phyloP scores from a whole-genome alignment of 2,797 vertebrate genomes.

The Anguilla marmorata region DNA sequence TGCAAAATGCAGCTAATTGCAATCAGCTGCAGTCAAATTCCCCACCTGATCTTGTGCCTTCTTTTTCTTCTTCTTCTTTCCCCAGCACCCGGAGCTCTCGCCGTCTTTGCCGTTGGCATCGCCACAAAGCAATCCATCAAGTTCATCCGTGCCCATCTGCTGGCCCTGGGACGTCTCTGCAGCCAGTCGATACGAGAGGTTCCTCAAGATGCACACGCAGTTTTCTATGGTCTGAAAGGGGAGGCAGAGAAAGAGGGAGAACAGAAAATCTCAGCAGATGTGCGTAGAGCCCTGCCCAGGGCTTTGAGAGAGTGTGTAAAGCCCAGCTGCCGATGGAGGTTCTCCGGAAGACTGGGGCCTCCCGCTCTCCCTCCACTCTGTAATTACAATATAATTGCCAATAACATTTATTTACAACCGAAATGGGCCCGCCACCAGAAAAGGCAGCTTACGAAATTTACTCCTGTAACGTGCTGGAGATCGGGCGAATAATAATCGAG shows the following conservation, averaged over 20 bases:
- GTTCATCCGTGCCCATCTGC: conserved; percentile 93
- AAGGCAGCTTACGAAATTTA: not conserved
- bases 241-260: conserved; percentile 16
- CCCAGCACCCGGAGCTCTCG: conserved; percentile 98
- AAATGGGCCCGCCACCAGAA: conserved; percentile 1
- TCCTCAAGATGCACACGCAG: conserved; percentile 99
- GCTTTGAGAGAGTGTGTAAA: not conserved
- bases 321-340: not conserved
- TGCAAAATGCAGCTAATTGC: conserved; percentile 22
- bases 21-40: conserved; percentile 33
- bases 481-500: not conserved
- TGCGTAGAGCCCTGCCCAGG: not conserved
- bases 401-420: conserved; percentile 9
- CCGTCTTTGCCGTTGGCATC: conserved; percentile 88
- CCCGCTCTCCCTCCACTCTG: not conserved
- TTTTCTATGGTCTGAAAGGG: conserved; percentile 93
- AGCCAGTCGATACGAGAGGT: conserved; percentile 96
- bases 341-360: not conserved
- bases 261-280: conserved; percentile 30
- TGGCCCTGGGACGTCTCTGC: conserved; percentile 98
- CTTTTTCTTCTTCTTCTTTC: conserved; percentile 99
- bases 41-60: conserved; percentile 95
- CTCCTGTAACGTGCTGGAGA: not conserved
- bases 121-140: conserved; percentile 91
- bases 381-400: conserved; percentile 15